Conservation (phyloP, 2,113 vertebrate genomes). For the Platichthys stellatus region DNA sequence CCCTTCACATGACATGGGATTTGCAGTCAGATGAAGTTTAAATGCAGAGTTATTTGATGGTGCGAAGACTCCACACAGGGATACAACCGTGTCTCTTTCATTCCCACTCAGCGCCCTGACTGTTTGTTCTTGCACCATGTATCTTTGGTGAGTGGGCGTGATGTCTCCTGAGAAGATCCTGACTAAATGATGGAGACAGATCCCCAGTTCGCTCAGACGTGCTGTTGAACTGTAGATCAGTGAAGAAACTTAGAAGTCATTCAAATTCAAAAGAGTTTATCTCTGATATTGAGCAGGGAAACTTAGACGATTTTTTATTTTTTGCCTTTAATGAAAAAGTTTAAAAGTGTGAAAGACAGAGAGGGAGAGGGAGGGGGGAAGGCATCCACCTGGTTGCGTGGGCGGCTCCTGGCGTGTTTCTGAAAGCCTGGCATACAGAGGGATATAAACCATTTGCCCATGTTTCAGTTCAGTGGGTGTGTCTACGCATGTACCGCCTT, state of each 20-base stretch:
- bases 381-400: not conserved
- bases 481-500: not conserved
- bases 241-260: not conserved
- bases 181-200: not conserved
- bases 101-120: not conserved
- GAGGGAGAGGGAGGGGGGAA: too few relatives aligned
- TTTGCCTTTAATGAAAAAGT: not conserved
- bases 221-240: not conserved
- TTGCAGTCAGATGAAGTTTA: conserved; percentile 34
- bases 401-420: not conserved
- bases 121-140: not conserved
- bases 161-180: not conserved
- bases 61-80: not conserved
- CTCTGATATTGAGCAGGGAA: not conserved
- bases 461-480: not conserved
- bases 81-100: not conserved
- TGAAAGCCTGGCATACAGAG: not conserved
- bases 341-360: not conserved
- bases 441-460: not conserved
- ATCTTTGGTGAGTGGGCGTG: not conserved
- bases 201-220: not conserved
- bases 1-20: conserved; percentile 40
- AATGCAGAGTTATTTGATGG: not conserved
- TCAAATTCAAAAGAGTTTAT: not conserved
- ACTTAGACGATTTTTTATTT: not conserved